Base-by-base conservation (phyloP, 1,140 invertebrate genomes). In the Orius insidiosus region DNA sequence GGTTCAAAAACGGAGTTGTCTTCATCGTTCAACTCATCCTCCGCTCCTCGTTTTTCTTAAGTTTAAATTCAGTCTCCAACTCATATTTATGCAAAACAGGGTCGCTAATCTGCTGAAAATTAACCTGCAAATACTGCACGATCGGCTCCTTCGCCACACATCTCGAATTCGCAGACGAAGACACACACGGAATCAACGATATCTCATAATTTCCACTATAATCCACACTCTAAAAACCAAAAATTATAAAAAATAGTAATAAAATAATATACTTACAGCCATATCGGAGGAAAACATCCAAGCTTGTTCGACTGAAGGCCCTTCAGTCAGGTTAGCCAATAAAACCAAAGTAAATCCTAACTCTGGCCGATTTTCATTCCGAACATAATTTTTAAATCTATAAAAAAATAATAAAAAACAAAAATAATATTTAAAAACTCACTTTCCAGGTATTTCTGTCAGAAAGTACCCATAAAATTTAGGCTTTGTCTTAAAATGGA, bases 391-490 rank as follows among this genome's bases (percentile, higher is more conserved):
- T 24, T 24, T 24, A 7, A 24, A 24, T 7, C 24, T 24, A n/a
- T 24, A 24, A 24, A 24, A 24, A 24, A 7, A 24, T 7, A 24
- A 4, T 24, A 24, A 24, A 4, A 24, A 4, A 18, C 10, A 10
- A 40, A 15, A 40, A 40, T 15, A 6, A 4, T 6, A 15, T 4
- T 6, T 40, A 16, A 40, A 10, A 15, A 15, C 41, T 43, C 11
- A 43, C 41, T 43, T 18, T 9, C 41, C 41, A 9, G 41, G 19
- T 11, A 43, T 15, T 43, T 43, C 41, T 10, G 24, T 19, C 3
- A 47, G 18, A 38, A 47, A 47, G 30, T 16, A 34, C 3, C 46
- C 46, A n/a, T 37, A 18, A 15, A 47, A 47, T 33, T 41, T 47
- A 9, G 46, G 36, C 10, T 36, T 40, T 5, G 46, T 47, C 5